Conservation (phyloP, 2,888 invertebrate species). For the Diplolepis rosae region DNA sequence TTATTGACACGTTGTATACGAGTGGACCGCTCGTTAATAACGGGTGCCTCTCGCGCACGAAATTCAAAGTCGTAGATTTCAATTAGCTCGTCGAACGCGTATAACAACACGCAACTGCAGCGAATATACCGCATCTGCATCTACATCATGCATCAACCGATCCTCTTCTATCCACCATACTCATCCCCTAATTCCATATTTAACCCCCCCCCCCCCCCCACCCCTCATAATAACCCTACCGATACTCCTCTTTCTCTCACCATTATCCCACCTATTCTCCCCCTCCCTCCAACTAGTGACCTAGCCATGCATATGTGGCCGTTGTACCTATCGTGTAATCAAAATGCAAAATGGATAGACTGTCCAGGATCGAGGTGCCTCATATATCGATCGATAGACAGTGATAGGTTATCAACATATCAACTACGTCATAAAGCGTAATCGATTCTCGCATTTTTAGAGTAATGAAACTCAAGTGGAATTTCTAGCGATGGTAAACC, state of each 20-base stretch:
- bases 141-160: conserved; percentile 54
- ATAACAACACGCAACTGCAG: conserved; percentile 43
- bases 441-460: conserved; percentile 1
- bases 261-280: neutral
- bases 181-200: neutral
- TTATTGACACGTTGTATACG: conserved; percentile 27
- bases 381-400: conserved; percentile 6
- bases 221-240: conserved; percentile 16
- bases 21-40: conserved; percentile 48
- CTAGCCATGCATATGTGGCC: conserved; percentile 15
- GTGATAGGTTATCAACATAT: conserved; percentile 15
- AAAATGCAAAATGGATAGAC: conserved; percentile 42
- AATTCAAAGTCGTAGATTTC: conserved; percentile 70
- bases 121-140: conserved; percentile 43
- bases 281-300: neutral
- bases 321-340: conserved; percentile 45
- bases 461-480: neutral
- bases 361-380: conserved; percentile 12
- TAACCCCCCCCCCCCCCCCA: neutral
- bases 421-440: conserved; percentile 13
- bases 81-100: conserved; percentile 59
- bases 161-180: conserved; percentile 24
- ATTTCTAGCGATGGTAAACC: neutral
- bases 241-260: neutral
- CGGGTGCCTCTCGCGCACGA: conserved; percentile 44